Percentiles rank a stretch among this genome's conserved stretches.
phyloP scores from a whole-genome alignment of 1,140 invertebrate species.

The Aphelenchoides besseyi region DNA sequence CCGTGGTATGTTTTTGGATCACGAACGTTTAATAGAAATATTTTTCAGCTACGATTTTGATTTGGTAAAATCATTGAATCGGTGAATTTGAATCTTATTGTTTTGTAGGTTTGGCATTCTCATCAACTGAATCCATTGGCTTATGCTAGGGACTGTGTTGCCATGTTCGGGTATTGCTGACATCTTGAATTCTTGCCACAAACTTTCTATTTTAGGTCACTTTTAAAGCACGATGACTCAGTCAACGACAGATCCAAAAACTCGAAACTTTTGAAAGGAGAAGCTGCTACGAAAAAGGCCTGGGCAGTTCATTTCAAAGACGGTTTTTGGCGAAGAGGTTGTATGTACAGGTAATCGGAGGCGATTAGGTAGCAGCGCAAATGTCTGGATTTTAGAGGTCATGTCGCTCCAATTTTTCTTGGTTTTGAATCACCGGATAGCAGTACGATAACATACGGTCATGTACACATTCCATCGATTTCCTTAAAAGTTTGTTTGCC shows the following conservation, averaged over 20 bases:
- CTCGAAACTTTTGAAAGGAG: conserved; percentile 63
- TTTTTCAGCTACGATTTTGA: background rate
- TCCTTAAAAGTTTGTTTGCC: conserved; percentile 45
- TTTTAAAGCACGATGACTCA: conserved; percentile 64
- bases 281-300: conserved; percentile 56
- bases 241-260: conserved; percentile 63
- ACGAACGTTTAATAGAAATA: too few species aligned
- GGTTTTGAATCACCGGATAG: conserved; percentile 59
- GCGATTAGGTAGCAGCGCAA: conserved; percentile 13
- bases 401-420: conserved; percentile 57
- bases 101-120: conserved; percentile 64
- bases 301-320: conserved; percentile 59
- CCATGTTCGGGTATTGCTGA: conserved; percentile 63
- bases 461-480: conserved; percentile 62
- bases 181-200: conserved; percentile 29
- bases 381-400: conserved; percentile 48
- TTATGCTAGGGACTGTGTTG: conserved; percentile 64
- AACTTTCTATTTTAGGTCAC: background rate
- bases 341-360: conserved; percentile 54
- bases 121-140: conserved; percentile 65
- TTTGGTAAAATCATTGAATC: background rate
- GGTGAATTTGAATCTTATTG: background rate
- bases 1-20: conserved; percentile 67
- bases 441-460: conserved; percentile 52
- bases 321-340: conserved; percentile 59